Conservation (phyloP, 1,140 invertebrate species). For the Arctopsyche grandis region DNA sequence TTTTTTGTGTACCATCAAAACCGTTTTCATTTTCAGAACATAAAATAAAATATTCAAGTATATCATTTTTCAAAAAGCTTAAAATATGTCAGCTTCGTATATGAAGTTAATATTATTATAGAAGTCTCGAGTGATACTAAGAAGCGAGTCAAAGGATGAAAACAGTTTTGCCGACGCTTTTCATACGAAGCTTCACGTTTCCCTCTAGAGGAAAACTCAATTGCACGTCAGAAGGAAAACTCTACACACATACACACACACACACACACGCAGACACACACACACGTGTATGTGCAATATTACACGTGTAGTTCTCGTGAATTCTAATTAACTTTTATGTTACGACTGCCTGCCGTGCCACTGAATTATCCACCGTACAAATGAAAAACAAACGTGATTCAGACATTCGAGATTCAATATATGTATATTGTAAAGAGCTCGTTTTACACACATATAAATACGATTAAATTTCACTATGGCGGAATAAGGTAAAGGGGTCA, state of each 20-base stretch:
- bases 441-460: background rate
- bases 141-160: background rate
- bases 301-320: background rate
- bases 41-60: too few species aligned
- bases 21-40: too few species aligned
- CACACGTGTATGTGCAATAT: background rate
- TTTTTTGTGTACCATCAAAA: too few species aligned
- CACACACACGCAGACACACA: too few species aligned
- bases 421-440: background rate
- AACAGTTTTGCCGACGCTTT: background rate
- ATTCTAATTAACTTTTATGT: slow-evolving; percentile 13
- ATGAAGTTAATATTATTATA: background rate
- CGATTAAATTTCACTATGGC: too few species aligned
- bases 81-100: too few species aligned
- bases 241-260: background rate
- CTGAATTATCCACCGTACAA: background rate
- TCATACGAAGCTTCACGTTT: background rate
- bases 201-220: background rate
- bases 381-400: background rate
- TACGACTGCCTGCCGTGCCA: background rate
- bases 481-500: slow-evolving; percentile 28
- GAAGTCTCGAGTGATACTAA: background rate
- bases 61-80: too few species aligned
- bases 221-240: background rate
- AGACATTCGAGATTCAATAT: too few species aligned